phyloP scores from a whole-genome alignment of 2,797 vertebrate species.

The Anguilla anguilla region DNA sequence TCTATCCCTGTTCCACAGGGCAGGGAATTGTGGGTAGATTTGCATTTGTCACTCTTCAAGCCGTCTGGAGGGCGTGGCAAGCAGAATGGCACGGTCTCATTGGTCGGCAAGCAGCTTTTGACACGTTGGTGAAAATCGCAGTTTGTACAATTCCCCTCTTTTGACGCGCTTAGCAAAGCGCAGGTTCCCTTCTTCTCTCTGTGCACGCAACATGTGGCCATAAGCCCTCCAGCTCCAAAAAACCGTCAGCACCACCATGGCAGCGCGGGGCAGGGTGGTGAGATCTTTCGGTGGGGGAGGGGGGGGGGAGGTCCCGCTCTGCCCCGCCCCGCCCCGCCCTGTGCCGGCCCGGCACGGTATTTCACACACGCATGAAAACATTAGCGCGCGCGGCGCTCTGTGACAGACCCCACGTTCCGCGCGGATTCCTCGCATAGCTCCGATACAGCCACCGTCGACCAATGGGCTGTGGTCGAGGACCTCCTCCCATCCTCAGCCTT shows the following conservation, averaged over 20 bases:
- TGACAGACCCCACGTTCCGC: conserved; percentile 63
- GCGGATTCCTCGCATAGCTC: conserved; percentile 61
- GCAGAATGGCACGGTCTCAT: not conserved
- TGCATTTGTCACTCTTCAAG: not conserved
- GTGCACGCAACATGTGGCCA: not conserved
- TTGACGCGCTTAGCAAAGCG: not conserved
- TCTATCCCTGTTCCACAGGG: not conserved
- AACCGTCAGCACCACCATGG: not conserved
- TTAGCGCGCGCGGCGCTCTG: conserved; percentile 63
- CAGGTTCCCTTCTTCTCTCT: not conserved
- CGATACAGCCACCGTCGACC: not conserved
- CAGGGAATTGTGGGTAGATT: not conserved
- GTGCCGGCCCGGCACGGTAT: conserved; percentile 41
- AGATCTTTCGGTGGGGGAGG: not conserved
- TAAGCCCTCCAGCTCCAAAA: not conserved
- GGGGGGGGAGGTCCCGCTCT: conserved; percentile 27
- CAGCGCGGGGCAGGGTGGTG: not conserved
- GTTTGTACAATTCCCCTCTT: not conserved
- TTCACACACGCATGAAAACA: conserved; percentile 61
- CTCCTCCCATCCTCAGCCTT: not conserved
- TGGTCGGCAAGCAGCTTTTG: not conserved
- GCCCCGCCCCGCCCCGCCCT: conserved; percentile 31
- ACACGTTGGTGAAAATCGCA: not conserved
- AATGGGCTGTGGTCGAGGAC: not conserved
- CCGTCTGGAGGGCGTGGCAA: not conserved